These are phyloP conservation scores for Laspeyria flexula DNA, from an alignment of 2,888 invertebrate genomes.

Conservation along the genomic window DNA sequence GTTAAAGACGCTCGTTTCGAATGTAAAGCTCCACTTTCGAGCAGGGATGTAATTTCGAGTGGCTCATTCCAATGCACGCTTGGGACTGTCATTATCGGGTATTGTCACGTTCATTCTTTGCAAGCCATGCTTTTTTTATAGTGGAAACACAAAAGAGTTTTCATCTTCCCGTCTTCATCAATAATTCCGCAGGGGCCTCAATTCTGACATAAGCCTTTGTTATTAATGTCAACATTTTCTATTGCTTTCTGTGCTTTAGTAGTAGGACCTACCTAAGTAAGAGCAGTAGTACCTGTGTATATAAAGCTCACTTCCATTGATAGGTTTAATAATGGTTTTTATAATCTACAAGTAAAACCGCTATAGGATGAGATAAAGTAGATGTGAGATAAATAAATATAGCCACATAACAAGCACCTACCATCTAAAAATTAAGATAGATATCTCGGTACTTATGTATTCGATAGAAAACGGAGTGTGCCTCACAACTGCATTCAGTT, in stretches of 20 bases:
- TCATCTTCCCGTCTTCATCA: constrained; percentile 36
- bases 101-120: constrained; percentile 43
- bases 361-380: no score
- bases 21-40: constrained; percentile 46
- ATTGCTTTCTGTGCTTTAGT: constrained; percentile 22
- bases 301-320: no score
- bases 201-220: constrained; percentile 30
- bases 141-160: constrained; percentile 37
- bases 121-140: constrained; percentile 30
- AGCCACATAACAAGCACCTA: no score
- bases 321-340: no score
- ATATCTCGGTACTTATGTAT: no score
- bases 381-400: no score
- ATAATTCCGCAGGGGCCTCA: constrained; percentile 26
- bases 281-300: no score
- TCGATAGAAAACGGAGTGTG: no score
- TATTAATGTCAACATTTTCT: constrained; percentile 34
- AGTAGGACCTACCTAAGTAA: constrained; percentile 6
- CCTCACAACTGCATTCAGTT: no score
- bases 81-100: constrained; percentile 57
- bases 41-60: constrained; percentile 46
- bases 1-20: constrained; percentile 49
- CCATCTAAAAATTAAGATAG: no score
- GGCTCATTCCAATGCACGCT: constrained; percentile 62
- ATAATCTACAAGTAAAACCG: no score